Conservation (phyloP, 1,140 invertebrate genomes). For the Trachymyrmex cornetzi region DNA sequence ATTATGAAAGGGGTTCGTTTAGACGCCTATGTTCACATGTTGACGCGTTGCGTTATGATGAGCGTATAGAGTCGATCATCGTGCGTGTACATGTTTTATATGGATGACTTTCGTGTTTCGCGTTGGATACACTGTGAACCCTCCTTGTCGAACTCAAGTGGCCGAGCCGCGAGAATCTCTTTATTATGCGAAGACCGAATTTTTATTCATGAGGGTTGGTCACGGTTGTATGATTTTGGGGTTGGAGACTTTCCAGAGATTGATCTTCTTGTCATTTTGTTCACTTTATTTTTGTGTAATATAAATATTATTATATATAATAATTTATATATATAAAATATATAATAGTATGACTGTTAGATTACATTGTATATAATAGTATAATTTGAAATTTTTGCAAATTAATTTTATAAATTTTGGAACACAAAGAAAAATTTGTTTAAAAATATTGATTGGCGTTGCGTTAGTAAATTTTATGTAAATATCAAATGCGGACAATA, state of each 20-base stretch:
- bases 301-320: not conserved
- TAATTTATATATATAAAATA: not conserved
- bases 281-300: not conserved
- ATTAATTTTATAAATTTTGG: not conserved
- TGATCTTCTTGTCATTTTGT: not conserved
- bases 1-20: not conserved
- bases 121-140: slow-evolving; percentile 59
- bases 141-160: slow-evolving; percentile 54
- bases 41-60: slow-evolving; percentile 45
- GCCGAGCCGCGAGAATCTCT: slow-evolving; percentile 61
- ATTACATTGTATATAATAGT: not conserved
- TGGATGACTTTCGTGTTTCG: slow-evolving; percentile 42
- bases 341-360: not conserved
- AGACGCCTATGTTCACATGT: slow-evolving; percentile 25
- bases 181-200: slow-evolving; percentile 70
- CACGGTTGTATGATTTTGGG: slow-evolving; percentile 58
- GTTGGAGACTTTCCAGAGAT: slow-evolving; percentile 16
- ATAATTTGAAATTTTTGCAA: not conserved
- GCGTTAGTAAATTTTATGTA: not conserved
- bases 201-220: slow-evolving; percentile 73
- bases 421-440: not conserved
- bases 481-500: slow-evolving; percentile 40
- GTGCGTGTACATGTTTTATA: slow-evolving; percentile 65
- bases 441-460: not conserved
- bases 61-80: slow-evolving; percentile 45